phyloP scores from a whole-genome alignment of 2,888 invertebrate genomes.

The Branchellion lobata region DNA sequence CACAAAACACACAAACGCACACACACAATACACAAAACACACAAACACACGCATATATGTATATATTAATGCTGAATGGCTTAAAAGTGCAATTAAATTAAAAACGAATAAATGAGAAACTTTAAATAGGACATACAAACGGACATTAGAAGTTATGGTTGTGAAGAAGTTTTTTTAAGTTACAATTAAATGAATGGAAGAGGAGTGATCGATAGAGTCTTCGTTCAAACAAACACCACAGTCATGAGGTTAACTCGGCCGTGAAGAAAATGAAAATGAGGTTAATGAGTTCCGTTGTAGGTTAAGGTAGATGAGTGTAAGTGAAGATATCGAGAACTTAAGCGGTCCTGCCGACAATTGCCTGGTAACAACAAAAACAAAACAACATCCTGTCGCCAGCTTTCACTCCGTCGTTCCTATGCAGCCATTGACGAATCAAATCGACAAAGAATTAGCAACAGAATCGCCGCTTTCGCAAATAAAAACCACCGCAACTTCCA shows the following conservation, averaged over 20 bases:
- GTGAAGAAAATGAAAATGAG: neutral
- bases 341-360: too few species aligned
- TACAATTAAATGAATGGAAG: neutral
- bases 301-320: neutral
- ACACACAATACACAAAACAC: neutral
- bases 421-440: too few species aligned
- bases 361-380: too few species aligned
- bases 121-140: conserved; percentile 15
- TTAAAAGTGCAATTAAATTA: too few species aligned
- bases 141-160: neutral
- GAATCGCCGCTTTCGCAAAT: too few species aligned
- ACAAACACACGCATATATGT: neutral
- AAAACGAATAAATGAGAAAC: too few species aligned
- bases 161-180: neutral
- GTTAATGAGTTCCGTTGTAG: neutral
- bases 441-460: too few species aligned
- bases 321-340: too few species aligned
- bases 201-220: conserved; percentile 3
- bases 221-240: neutral
- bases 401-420: too few species aligned
- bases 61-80: too few species aligned
- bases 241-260: neutral
- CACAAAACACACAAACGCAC: conserved; percentile 33
- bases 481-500: too few species aligned
- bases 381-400: too few species aligned